Base-by-base conservation (phyloP, 2,888 invertebrate species). In the Bhutanitis thaidina region DNA sequence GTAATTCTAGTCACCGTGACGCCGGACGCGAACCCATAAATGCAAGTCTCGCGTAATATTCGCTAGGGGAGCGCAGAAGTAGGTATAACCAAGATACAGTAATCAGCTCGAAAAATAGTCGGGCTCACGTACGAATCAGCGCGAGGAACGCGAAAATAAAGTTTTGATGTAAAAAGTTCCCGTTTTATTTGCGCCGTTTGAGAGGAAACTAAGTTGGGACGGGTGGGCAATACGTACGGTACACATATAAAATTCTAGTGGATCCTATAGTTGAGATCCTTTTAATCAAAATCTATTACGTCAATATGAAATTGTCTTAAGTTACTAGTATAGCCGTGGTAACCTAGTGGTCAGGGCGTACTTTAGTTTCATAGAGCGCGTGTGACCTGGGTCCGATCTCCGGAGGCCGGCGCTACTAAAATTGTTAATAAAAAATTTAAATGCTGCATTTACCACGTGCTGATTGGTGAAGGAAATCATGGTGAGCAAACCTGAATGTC, bases 121-220 rank as follows among this genome's bases (percentile, higher is more conserved):
- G 63, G 71, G 65, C 79, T 75, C 87, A 85, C 88, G 88, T 88
- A 83, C 83, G 78, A 81, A 81, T 78, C 81, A 74, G 75, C 73
- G 77, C 72, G 66, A 60, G 67, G 67, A 63, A 69, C 63, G 70
- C 68, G 72, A 65, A 71, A 83, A 77, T 77, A 86, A 90, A 90
- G 87, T 90, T 90, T 84, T 87, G 90, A 90, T 90, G 90, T 89
- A 86, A 90, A 90, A 90, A 90, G 85, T 90, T 90, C 64, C 44
- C 71, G 79, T 85, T 90, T 88, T 85, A 87, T 85, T 79, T 70
- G 76, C 67, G 71, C 69, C 72, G 75, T 77, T 75, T 66, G 69
- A 65, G 71, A 72, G 63, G 70, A 71, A 77, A 76, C 69, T 79
- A 72, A 45, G 45, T 49, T 37, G n/a, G 30, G 30, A n/a, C n/a